A percentile compares a stretch with the other conserved stretches of the same genome.
Evolutionary conservation across 2,113 vertebrate species (phyloP).

Genomic region (Carollia perspicillata): DNA sequence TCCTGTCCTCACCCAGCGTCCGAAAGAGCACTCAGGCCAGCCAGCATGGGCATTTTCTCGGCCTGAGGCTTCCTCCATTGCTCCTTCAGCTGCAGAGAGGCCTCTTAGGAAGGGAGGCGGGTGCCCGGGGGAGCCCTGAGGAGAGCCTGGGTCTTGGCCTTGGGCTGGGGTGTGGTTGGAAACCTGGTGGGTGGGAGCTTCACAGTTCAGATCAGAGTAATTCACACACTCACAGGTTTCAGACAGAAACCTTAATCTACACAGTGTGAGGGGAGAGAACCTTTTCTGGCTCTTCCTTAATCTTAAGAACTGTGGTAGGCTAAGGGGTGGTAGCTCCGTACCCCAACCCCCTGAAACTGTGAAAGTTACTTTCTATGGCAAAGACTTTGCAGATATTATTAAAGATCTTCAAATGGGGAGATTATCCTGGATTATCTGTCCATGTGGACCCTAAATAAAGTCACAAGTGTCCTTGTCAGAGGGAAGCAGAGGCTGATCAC

Average conservation of each 20-base stretch:
- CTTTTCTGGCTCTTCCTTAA: background rate
- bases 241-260: background rate
- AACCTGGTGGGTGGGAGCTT: background rate
- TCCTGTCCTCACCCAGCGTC: background rate
- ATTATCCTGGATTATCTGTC: background rate
- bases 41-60: accelerated
- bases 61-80: background rate
- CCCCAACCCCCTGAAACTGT: background rate
- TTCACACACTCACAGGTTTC: background rate
- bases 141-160: background rate
- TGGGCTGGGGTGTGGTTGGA: too few relatives aligned
- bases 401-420: background rate
- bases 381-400: background rate
- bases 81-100: background rate
- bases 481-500: background rate
- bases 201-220: background rate
- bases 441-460: background rate
- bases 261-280: background rate
- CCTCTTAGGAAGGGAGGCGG: background rate
- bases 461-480: background rate
- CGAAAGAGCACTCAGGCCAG: background rate
- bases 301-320: background rate
- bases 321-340: background rate
- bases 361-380: background rate
- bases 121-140: background rate